Evolutionary conservation across 2,113 vertebrate genomes (phyloP).

Genomic region (Lagenorhynchus albirostris): DNA sequence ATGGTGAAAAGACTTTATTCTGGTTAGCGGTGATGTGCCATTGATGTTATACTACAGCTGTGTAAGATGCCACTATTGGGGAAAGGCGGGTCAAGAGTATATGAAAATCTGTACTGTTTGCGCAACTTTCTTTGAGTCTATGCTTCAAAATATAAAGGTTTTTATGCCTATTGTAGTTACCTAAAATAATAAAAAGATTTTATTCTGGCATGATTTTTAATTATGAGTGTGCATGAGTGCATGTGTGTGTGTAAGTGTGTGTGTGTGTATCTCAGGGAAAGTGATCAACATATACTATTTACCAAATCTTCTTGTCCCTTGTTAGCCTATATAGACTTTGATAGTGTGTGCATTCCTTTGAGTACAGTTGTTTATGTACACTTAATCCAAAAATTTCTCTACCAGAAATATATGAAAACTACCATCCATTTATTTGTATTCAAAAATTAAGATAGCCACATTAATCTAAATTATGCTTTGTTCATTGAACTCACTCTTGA

Average conservation of each 20-base stretch:
- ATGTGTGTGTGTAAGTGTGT: not conserved
- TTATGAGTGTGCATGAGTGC: not conserved
- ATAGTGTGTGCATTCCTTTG: not conserved
- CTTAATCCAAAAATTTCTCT: not conserved
- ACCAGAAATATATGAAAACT: not conserved
- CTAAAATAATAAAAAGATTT: not conserved
- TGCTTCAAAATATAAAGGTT: not conserved
- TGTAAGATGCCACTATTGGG: not conserved
- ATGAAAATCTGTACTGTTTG: not conserved
- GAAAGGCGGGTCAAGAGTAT: not conserved
- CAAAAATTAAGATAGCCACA: not conserved
- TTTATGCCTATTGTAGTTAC: not conserved
- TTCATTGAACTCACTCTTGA: not conserved
- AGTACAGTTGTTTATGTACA: not conserved
- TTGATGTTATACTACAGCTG: not conserved
- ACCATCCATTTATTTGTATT: not conserved
- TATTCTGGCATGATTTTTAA: not conserved
- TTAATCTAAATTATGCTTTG: not conserved
- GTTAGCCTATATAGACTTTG: not conserved
- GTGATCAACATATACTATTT: not conserved
- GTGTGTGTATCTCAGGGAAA: not conserved
- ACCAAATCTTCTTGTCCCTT: not conserved
- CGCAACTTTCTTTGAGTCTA: not conserved
- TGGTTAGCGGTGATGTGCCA: not conserved
- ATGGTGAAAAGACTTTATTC: not conserved